These are phyloP conservation scores for Cylindroiulus punctatus DNA, from an alignment of 2,888 invertebrate genomes.

Conservation along the genomic window DNA sequence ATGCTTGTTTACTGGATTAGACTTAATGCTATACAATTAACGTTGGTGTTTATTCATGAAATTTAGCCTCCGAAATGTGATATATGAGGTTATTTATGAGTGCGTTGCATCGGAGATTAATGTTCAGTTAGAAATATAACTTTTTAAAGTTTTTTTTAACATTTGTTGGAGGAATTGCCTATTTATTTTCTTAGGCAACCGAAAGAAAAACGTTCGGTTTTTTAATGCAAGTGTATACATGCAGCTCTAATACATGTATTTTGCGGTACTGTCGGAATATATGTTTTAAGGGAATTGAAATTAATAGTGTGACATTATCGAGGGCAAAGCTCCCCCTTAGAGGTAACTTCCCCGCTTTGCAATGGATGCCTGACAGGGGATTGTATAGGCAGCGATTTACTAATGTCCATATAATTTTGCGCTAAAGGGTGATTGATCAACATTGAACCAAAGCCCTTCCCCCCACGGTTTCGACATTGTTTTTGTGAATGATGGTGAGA, in stretches of 20 bases:
- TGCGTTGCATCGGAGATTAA: not conserved
- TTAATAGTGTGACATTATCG: conserved; percentile 1
- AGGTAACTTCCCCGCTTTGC: not conserved
- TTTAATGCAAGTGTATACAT: not conserved
- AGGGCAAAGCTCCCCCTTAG: conserved; percentile 7
- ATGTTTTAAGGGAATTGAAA: conserved; percentile 13
- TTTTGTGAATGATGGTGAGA: not conserved
- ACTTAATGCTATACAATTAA: not conserved
- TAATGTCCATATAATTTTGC: not conserved
- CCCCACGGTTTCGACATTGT: not conserved
- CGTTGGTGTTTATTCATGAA: not conserved
- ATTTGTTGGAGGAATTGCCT: not conserved
- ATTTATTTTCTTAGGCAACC: not conserved
- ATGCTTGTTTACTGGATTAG: not conserved
- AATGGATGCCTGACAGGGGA: not conserved
- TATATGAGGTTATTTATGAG: not conserved
- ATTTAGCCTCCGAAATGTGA: not conserved
- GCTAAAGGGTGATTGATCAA: conserved; percentile 16
- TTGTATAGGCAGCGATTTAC: not conserved
- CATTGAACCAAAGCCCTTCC: not conserved
- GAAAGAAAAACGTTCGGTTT: conserved; percentile 15
- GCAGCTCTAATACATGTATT: not conserved
- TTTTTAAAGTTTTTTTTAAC: not conserved
- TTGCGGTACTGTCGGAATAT: not conserved
- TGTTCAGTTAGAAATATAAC: not conserved